phyloP scores from a whole-genome alignment of 2,797 vertebrate genomes.

The Onychomys arenicola region DNA sequence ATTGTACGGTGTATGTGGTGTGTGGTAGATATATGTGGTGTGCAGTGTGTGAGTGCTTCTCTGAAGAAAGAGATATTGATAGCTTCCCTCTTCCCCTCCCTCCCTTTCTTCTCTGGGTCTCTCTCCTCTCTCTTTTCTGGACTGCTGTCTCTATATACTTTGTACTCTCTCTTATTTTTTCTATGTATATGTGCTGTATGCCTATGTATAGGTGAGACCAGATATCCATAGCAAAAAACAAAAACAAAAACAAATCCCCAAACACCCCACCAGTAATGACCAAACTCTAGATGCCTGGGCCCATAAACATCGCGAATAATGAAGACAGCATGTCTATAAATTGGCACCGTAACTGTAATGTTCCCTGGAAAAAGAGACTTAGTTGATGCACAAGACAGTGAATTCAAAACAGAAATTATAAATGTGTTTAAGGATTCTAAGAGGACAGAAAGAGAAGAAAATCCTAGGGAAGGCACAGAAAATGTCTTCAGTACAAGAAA shows the following conservation, averaged over 20 bases:
- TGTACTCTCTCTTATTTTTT: neutral
- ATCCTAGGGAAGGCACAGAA: neutral
- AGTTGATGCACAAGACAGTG: neutral
- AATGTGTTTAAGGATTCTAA: neutral
- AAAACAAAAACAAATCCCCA: neutral
- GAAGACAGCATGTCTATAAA: neutral
- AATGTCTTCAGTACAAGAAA: neutral
- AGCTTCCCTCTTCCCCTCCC: neutral
- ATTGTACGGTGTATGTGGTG: too few species aligned
- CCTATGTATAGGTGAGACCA: neutral
- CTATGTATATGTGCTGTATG: neutral
- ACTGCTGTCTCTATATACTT: neutral
- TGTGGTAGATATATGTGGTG: too few species aligned
- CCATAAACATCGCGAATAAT: neutral
- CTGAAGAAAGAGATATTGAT: neutral
- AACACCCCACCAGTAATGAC: neutral
- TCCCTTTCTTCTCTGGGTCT: neutral
- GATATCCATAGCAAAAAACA: neutral
- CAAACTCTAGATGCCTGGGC: neutral
- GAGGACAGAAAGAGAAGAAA: neutral
- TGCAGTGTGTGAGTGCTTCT: neutral
- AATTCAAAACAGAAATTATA: neutral
- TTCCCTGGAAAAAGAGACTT: neutral
- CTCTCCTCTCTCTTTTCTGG: neutral
- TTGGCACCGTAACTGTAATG: neutral